phyloP scores from a whole-genome alignment of 2,888 invertebrate species.

The Acleris sparsana region DNA sequence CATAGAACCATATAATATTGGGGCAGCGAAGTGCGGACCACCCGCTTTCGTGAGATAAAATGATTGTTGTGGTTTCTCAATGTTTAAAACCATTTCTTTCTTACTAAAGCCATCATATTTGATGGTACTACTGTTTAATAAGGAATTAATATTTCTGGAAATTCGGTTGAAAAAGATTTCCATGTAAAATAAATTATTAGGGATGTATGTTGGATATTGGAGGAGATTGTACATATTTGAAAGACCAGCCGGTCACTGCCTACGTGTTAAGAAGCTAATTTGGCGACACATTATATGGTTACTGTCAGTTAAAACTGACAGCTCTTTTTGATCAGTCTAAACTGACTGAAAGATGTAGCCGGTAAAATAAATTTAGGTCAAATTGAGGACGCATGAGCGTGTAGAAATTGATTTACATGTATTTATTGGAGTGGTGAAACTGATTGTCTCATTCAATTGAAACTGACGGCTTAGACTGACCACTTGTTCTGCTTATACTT shows the following conservation, averaged over 20 bases:
- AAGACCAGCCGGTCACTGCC: constrained; percentile 78
- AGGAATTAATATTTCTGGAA: not conserved
- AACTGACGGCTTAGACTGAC: too few species aligned
- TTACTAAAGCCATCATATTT: too few species aligned
- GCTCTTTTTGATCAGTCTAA: not conserved
- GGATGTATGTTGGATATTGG: constrained; percentile 17
- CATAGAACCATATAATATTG: too few species aligned
- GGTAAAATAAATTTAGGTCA: not conserved
- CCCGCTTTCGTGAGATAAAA: too few species aligned
- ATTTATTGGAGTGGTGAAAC: too few species aligned
- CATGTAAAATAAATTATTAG: constrained; percentile 22
- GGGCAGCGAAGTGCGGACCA: too few species aligned
- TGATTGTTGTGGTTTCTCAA: too few species aligned
- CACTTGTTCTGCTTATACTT: not conserved
- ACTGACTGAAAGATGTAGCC: not conserved
- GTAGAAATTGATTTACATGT: too few species aligned
- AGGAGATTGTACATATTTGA: constrained; percentile 41
- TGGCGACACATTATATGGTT: not conserved
- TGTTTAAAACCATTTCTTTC: too few species aligned
- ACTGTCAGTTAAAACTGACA: constrained; percentile 9
- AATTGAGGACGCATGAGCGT: not conserved
- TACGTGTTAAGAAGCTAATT: constrained; percentile 40
- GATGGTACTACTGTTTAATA: too few species aligned
- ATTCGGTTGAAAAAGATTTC: not conserved
- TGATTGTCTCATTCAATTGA: too few species aligned